Conservation (phyloP, 2,113 vertebrate species). For the Neopipo cinnamomea region DNA sequence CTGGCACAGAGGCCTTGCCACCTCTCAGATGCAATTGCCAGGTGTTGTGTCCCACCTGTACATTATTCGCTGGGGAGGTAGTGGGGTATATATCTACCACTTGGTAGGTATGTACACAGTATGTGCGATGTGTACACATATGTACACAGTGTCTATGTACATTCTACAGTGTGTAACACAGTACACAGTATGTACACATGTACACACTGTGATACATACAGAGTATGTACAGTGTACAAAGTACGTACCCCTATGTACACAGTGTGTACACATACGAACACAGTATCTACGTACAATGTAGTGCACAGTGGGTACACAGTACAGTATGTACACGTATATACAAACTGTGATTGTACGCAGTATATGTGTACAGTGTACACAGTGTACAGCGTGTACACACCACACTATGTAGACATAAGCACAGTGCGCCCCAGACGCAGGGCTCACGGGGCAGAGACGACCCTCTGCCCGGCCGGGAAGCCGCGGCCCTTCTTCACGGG, state of each 20-base stretch:
- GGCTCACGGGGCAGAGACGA: not conserved
- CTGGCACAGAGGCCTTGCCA: not conserved
- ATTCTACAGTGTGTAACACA: not conserved
- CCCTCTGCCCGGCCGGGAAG: not conserved
- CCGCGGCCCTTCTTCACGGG: not conserved
- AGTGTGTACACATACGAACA: not conserved
- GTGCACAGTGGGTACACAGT: not conserved
- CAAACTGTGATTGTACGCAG: not conserved
- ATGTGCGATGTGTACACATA: not conserved
- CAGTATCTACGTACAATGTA: not conserved
- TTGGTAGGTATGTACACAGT: rapidly evolving
- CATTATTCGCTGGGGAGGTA: not conserved
- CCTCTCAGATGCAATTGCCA: rapidly evolving
- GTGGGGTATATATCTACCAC: rapidly evolving
- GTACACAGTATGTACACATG: too few species aligned
- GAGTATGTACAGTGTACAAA: not conserved
- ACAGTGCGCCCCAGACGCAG: not conserved
- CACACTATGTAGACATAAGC: not conserved
- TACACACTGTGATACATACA: too few species aligned
- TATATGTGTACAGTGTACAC: too few species aligned
- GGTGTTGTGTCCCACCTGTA: rapidly evolving
- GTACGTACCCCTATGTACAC: not conserved
- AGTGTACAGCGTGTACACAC: not conserved
- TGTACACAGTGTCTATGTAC: not conserved
- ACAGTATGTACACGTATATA: not conserved